Percentiles rank a stretch among this genome's conserved stretches.
Conservation (phyloP, 2,888 invertebrate genomes). For the Dryadula phaetusa region DNA sequence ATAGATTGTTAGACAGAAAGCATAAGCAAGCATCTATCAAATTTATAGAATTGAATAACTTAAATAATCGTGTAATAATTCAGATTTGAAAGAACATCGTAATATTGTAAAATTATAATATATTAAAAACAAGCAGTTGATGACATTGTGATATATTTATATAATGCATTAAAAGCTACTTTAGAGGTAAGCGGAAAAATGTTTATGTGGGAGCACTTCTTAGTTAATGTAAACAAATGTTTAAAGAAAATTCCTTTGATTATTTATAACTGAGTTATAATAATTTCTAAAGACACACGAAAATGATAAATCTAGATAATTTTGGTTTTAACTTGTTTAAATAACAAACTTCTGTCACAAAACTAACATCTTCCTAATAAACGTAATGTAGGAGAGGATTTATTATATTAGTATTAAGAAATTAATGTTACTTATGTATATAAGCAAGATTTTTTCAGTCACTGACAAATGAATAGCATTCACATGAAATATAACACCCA, state of each 20-base stretch:
- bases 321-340: neutral
- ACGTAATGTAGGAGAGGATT: too few relatives aligned
- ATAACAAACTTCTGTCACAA: conserved; percentile 1
- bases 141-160: neutral
- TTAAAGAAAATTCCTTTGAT: neutral
- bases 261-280: neutral
- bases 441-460: too few relatives aligned
- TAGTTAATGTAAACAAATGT: conserved; percentile 40
- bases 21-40: conserved; percentile 20
- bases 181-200: conserved; percentile 31
- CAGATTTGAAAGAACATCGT: neutral
- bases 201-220: conserved; percentile 1
- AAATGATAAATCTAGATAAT: neutral
- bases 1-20: conserved; percentile 16
- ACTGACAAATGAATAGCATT: too few relatives aligned
- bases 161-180: conserved; percentile 27
- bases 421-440: too few relatives aligned
- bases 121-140: neutral
- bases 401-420: too few relatives aligned
- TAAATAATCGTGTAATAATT: conserved; percentile 5
- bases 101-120: neutral
- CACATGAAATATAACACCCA: too few relatives aligned
- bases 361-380: conserved; percentile 8
- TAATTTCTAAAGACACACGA: neutral
- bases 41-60: conserved; percentile 25